These are phyloP conservation scores for Triplophysa bombifrons DNA, from an alignment of 2,797 vertebrate genomes.

Conservation along the genomic window DNA sequence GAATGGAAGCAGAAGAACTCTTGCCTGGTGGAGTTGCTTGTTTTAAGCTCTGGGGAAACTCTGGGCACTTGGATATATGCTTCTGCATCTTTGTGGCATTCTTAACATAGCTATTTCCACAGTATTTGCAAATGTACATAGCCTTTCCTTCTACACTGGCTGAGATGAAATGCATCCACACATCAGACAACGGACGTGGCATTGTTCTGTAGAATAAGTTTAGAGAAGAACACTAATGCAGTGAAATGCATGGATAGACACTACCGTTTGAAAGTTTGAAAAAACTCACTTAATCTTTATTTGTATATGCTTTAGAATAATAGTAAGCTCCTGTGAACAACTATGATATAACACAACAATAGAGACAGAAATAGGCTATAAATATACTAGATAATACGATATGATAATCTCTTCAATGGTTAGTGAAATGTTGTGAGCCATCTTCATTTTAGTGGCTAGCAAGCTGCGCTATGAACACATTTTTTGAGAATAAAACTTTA, in stretches of 20 bases:
- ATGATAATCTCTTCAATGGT: not conserved
- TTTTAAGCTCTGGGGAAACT: not conserved
- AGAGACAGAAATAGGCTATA: not conserved
- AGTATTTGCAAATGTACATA: constrained; percentile 34
- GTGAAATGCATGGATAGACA: not conserved
- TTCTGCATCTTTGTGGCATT: constrained; percentile 37
- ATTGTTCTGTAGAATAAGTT: constrained; percentile 32
- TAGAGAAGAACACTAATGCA: constrained; percentile 2
- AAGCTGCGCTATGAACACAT: not conserved
- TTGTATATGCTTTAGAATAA: too few relatives aligned
- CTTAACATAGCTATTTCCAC: constrained; percentile 25
- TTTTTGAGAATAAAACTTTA: not conserved
- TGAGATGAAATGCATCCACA: constrained; percentile 37
- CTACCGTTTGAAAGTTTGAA: too few relatives aligned
- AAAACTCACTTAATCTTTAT: too few relatives aligned
- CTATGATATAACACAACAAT: not conserved
- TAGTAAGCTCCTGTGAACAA: not conserved
- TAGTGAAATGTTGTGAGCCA: not conserved
- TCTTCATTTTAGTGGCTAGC: not conserved
- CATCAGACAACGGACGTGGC: constrained; percentile 25
- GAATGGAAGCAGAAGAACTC: not conserved
- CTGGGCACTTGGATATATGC: constrained; percentile 30
- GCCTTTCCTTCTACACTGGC: constrained; percentile 22
- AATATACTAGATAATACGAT: too few relatives aligned
- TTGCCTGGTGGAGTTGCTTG: not conserved